Evolutionary conservation across 2,113 vertebrate genomes (phyloP), one percentile per base, ranked within the genome.

Genomic region (Pleuronectes platessa): DNA sequence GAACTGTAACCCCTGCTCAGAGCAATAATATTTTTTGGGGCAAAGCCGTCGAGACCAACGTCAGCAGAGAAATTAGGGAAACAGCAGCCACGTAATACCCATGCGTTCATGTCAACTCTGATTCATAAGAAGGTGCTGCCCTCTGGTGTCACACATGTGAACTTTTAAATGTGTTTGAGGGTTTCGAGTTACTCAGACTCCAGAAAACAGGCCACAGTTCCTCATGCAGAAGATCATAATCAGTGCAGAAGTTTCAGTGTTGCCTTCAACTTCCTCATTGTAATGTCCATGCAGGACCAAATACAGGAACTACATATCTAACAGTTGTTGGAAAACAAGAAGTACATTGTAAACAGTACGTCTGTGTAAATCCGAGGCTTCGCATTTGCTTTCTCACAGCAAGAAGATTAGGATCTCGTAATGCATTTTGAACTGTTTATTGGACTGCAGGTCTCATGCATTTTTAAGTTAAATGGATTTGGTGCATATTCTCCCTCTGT

Each of bases 111-210:
- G 15, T 51, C 40, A 10, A 13, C 15, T 64, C 24, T 17, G 4
- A 76, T 86, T 17, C 69, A 11, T 66, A 70, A 71, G 90, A 86
- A 58, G 35, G 64, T 91, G 89, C 91, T 93, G 93, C 92, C 94
- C 90, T 72, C 94, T 93, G 77, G 84, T 93, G 93, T 79, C 64
- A 62, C 23, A 62, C 7, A 24, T 60, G n/a, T 7, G 63, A 35
- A 87, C n/a, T 66, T 24, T 66, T 27, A 13, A 62, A 40, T 4
- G n/a, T 55, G 24, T 26, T 18, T 37, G 11, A 11, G n/a, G 23
- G 55, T n/a, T 58, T 4, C 5, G 58, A 2, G 12, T 31, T 9
- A 27, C 15, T 53, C 13, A 14, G 2, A 21, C 20, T 45, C 13
- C 6, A 60, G 40, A 14, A 53, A 60, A 53, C 24, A 58, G 12